phyloP scores from a whole-genome alignment of 2,113 vertebrate species.

The Serinus canaria region DNA sequence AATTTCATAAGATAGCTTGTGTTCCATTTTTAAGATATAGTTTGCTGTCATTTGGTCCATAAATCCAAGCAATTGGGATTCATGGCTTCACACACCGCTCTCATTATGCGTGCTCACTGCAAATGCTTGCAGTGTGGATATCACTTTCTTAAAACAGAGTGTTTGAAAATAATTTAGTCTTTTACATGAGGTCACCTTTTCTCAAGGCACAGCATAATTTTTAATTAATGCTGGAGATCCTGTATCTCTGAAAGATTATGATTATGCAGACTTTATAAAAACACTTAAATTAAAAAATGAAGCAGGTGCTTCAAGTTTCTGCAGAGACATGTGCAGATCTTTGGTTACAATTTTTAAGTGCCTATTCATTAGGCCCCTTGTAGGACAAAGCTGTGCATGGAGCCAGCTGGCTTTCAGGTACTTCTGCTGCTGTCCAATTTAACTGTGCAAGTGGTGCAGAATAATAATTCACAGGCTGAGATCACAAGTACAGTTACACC shows the following conservation, averaged over 20 bases:
- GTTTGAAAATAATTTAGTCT: constrained; percentile 1
- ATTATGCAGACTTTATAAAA: not conserved
- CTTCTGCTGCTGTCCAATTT: not conserved
- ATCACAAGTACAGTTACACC: not conserved
- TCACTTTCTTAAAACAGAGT: not conserved
- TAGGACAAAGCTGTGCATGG: not conserved
- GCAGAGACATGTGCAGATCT: not conserved
- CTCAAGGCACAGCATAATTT: not conserved
- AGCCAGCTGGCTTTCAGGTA: constrained; percentile 11
- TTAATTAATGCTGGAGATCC: not conserved
- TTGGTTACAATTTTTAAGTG: not conserved
- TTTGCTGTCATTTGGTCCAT: not conserved
- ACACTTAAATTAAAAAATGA: not conserved
- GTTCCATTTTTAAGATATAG: not conserved
- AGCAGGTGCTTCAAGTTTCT: not conserved
- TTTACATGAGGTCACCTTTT: not conserved
- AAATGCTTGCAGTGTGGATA: not conserved
- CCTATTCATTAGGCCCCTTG: not conserved
- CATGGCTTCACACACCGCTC: not conserved
- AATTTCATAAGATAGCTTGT: not conserved
- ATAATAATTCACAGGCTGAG: not conserved
- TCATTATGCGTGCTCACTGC: not conserved
- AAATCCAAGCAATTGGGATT: not conserved
- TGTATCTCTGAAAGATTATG: not conserved
- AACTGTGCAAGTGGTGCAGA: not conserved